These are phyloP conservation scores for Sebastes hubbsi DNA, from an alignment of 2,797 vertebrate genomes.

Conservation along the genomic window DNA sequence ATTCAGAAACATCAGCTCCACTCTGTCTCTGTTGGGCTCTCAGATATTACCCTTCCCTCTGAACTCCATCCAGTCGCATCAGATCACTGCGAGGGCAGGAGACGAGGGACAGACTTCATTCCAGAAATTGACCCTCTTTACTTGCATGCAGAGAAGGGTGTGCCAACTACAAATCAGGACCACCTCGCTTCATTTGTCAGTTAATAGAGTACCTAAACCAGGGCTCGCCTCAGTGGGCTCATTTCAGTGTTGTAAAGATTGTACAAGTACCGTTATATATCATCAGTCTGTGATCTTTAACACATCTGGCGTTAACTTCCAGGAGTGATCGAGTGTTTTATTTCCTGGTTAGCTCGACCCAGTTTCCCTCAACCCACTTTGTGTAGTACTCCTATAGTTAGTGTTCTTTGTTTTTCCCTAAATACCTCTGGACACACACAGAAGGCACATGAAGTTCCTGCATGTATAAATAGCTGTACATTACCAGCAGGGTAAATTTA, in stretches of 20 bases:
- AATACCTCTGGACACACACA: slow-evolving; percentile 19
- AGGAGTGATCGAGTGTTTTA: slow-evolving; percentile 5
- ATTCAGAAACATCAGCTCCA: slow-evolving; percentile 73
- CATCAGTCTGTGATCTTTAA: background rate
- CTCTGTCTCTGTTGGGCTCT: slow-evolving; percentile 61
- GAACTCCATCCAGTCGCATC: slow-evolving; percentile 66
- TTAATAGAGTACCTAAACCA: background rate
- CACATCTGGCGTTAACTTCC: background rate
- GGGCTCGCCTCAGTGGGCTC: background rate
- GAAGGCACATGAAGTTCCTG: slow-evolving; percentile 1
- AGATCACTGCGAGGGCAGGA: slow-evolving; percentile 62
- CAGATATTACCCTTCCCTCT: slow-evolving; percentile 60
- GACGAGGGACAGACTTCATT: slow-evolving; percentile 58
- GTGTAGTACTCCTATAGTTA: background rate
- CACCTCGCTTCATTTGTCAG: slow-evolving; percentile 8
- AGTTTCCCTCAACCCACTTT: slow-evolving; percentile 42
- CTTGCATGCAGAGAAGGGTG: background rate
- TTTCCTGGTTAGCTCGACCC: slow-evolving; percentile 19
- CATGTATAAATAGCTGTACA: slow-evolving; percentile 29
- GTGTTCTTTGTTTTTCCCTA: slow-evolving; percentile 5
- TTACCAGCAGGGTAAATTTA: background rate
- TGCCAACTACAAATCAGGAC: background rate
- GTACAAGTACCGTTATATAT: background rate
- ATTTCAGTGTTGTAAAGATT: background rate
- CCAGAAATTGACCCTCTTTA: slow-evolving; percentile 38